Evolutionary conservation across 2,888 invertebrate species (phyloP), one percentile per base, ranked within the genome.

Genomic region (Temnothorax unifasciatus): DNA sequence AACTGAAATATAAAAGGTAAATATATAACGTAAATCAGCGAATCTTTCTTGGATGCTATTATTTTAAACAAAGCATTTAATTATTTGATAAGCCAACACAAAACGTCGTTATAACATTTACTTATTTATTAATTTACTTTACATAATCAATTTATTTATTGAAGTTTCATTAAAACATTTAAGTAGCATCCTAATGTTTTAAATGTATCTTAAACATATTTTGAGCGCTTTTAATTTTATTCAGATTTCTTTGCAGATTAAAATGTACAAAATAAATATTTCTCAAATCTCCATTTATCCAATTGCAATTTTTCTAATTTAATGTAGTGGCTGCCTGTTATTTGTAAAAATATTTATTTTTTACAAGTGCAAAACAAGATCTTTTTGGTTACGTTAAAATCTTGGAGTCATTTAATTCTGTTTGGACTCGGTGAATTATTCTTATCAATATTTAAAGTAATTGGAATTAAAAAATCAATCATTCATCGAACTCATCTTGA

Each of bases 341-440:
- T 61, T 25, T 68, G 29, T 68, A 47, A 47, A 68, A 29, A 68
- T 68, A 18, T 44, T 66, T 66, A 0, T 47, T 29, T 11, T 29
- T 47, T 44, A 44, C 8, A 47, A 29, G 0, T 21, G 2, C 11
- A 50, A 68, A 25, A 68, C 6, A 29, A 68, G 2, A 50, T 68
- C 5, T 47, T 68, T 50, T 5, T 9, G 15, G 2, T 3, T 50
- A 47, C 2, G 1, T 47, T 5, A 5, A 68, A 68, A 47, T 47
- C 0, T 1, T 50, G 11, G 4, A 69, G 52, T 66, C 8, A 66
- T 0, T 66, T 66, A n/a, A 13, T 21, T 41, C 3, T 21, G 13
- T 57, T 34, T 34, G n/a, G 9, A 2, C 4, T n/a, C 21, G 4
- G 8, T 11, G 5, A 9, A 41, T 38, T 25, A 57, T 73, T 29